These are phyloP conservation scores for Falco berigora DNA, from an alignment of 2,797 vertebrate genomes.

Conservation along the genomic window DNA sequence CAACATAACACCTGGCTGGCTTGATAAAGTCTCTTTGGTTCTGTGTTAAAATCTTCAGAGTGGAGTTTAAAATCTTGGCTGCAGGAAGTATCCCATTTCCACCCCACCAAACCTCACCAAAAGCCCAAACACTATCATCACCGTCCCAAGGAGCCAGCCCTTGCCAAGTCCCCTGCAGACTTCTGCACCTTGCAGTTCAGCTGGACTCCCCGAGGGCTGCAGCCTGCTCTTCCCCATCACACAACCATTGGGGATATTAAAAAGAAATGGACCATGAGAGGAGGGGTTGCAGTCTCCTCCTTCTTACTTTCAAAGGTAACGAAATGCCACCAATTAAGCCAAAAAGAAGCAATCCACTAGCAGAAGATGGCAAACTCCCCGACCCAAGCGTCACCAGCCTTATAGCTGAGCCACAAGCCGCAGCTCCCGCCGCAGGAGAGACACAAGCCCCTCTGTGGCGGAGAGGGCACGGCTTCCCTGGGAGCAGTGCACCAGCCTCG, in stretches of 20 bases:
- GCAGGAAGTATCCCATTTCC: background rate
- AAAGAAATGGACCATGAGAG: background rate
- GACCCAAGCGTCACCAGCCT: background rate
- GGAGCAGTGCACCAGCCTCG: background rate
- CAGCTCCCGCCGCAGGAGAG: too few species aligned
- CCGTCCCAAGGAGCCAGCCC: background rate
- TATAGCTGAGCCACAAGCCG: background rate
- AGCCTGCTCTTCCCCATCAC: background rate
- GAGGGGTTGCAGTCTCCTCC: background rate
- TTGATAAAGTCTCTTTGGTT: background rate
- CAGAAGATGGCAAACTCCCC: background rate
- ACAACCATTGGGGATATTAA: fast-evolving
- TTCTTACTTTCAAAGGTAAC: background rate
- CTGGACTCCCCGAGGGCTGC: background rate
- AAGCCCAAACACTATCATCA: fast-evolving
- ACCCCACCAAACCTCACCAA: background rate
- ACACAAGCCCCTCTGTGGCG: background rate
- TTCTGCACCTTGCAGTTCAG: background rate
- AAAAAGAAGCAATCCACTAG: background rate
- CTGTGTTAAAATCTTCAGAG: background rate
- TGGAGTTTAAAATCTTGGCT: background rate
- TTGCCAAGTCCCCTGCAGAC: background rate
- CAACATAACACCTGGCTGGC: background rate
- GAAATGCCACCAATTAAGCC: background rate
- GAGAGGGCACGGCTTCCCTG: background rate